Evolutionary conservation across 2,888 invertebrate species (phyloP).

Genomic region (Lathronympha strigana): DNA sequence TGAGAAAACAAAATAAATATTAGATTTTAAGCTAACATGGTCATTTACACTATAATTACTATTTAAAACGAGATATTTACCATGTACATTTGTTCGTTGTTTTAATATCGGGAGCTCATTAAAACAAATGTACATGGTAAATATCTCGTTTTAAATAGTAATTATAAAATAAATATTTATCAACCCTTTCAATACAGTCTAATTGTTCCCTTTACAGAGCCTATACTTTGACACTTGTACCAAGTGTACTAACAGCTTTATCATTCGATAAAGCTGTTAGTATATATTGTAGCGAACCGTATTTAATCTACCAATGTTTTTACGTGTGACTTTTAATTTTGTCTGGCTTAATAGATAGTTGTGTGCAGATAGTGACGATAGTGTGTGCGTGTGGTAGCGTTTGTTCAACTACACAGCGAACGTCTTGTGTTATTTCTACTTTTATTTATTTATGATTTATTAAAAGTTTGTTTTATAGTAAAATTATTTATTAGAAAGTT

Average conservation of each 20-base stretch:
- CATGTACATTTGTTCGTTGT: too few species aligned
- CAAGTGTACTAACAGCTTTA: constrained; percentile 26
- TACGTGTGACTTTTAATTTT: constrained; percentile 19
- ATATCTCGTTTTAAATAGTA: too few species aligned
- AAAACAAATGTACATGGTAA: too few species aligned
- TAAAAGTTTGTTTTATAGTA: constrained; percentile 5
- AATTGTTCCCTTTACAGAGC: neutral
- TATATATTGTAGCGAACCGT: neutral
- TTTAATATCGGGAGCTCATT: too few species aligned
- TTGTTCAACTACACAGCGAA: constrained; percentile 9
- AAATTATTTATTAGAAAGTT: constrained; percentile 3
- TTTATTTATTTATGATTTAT: constrained; percentile 36
- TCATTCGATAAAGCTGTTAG: constrained; percentile 1
- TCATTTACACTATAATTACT: too few species aligned
- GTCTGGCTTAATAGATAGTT: constrained; percentile 10
- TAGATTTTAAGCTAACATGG: too few species aligned
- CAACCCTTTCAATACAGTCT: too few species aligned
- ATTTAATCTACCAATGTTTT: constrained; percentile 9
- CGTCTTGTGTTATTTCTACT: constrained; percentile 31
- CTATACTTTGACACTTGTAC: neutral
- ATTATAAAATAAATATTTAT: too few species aligned
- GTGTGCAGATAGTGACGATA: too few species aligned
- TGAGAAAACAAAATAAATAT: too few species aligned
- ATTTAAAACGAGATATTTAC: too few species aligned
- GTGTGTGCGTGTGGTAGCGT: constrained; percentile 20